Evolutionary conservation across 2,797 vertebrate genomes (phyloP), one percentile per base, ranked within the genome.

Genomic region (Acanthornis magna): DNA sequence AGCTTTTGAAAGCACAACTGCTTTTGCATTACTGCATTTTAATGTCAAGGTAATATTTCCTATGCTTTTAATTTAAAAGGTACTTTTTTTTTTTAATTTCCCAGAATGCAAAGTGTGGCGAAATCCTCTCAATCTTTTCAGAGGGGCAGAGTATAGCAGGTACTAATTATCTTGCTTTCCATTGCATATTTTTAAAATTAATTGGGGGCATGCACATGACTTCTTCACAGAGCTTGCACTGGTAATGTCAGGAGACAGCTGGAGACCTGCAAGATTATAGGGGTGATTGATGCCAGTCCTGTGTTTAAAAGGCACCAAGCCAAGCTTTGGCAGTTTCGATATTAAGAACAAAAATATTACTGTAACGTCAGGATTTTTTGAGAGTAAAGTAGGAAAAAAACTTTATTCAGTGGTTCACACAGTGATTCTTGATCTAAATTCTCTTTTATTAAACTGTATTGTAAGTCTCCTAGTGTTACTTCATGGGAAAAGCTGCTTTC

Each of bases 91-190:
- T 63, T 91, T 26, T n/a, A n/a, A 34, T 26, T 75, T 18, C 11
- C n/a, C 96, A 99, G 99, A 99, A 94, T 99, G 99, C 97, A 99
- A 99, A 96, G 99, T 99, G 66, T 99, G 99, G 99, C 98, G 99
- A 98, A 99, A 99, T 92, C 99, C 99, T 85, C 97, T 99, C 93
- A 99, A 99, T 96, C 98, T 99, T 83, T 99, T 99, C 97, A 98
- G 99, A 98, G 99, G 99, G 96, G 99, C 99, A 94, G 99, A 99
- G 95, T 99, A 99, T 94, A 99, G 98, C 98, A 99, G 99, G 99
- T 99, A 98, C 80, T 94, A 98, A 97, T 76, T 96, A 42, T 66
- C 53, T 88, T 91, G 61, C 25, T 86, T 97, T 95, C 86, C 78
- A 75, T 5, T 90, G 57, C 22, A 1, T 87, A 4, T 55, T 81